Evolutionary conservation across 2,113 vertebrate species (phyloP), one percentile per base, ranked within the genome.

Genomic region (Platichthys stellatus): DNA sequence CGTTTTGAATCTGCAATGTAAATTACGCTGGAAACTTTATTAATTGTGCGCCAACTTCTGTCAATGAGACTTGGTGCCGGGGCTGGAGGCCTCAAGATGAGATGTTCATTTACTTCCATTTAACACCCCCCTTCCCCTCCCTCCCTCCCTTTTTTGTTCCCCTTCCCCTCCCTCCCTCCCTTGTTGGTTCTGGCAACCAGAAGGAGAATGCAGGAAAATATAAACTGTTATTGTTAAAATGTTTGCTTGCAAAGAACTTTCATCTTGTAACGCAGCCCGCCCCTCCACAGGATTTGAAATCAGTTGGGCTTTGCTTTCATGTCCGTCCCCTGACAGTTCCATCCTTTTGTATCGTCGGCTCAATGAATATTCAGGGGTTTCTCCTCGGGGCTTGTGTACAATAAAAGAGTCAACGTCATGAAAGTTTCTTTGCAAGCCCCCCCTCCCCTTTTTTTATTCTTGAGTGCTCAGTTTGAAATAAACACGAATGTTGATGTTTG

Each of bases 221-320:
- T 92, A 89, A 94, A 93, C 91, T 92, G 89, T 94, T 94, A 93
- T 94, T 94, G 93, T 93, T 94, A 93, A 93, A 92, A 94, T 94
- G 94, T 94, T 95, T 94, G 92, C 93, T 94, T 94, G 94, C 88
- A 88, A 84, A 93, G 90, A 94, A 94, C 93, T 95, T 95, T 95
- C 91, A 95, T 95, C 92, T 95, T 84, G 89, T 90, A 90, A 85
- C 79, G 90, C 93, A 88, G 89, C 92, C 94, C 93, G 90, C 93
- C 93, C 93, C 93, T 94, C 86, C 89, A 86, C 91, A 89, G 91
- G 89, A 90, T 93, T 90, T 92, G 86, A 91, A 91, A 91, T 90
- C 91, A 90, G 89, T 82, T 83, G 92, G 87, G 88, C 63, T 90
- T 90, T 82, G 79, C 94, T 95, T 95, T 95, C 93, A 94, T 94